These are phyloP conservation scores for Bufo gargarizans DNA, from an alignment of 2,113 vertebrate species.

Conservation along the genomic window DNA sequence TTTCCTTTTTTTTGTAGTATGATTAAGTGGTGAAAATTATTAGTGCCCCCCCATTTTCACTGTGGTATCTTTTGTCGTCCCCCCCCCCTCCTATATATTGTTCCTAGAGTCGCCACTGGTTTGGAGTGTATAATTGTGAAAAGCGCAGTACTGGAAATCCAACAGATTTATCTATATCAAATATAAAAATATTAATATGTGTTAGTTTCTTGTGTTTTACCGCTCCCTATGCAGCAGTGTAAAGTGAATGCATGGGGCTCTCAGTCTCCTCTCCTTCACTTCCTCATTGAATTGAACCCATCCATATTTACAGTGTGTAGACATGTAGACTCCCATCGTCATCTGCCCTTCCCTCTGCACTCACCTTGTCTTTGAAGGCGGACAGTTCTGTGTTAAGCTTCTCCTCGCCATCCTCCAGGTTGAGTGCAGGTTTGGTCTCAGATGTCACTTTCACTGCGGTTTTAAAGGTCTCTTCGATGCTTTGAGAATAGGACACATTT, in stretches of 20 bases:
- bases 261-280: neutral
- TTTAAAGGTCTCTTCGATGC: constrained; percentile 33
- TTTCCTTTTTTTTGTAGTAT: too few species aligned
- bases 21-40: too few species aligned
- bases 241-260: neutral
- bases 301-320: neutral
- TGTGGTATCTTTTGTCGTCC: too few species aligned
- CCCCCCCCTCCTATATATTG: too few species aligned
- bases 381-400: constrained; percentile 20
- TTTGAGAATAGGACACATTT: constrained; percentile 6
- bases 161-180: neutral
- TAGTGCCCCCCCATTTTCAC: too few species aligned
- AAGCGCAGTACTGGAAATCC: too few species aligned
- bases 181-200: neutral
- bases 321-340: neutral
- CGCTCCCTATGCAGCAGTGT: neutral
- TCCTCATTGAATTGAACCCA: neutral
- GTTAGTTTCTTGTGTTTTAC: too few species aligned
- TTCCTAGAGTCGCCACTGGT: too few species aligned
- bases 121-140: too few species aligned
- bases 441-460: constrained; percentile 14
- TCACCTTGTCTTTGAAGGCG: constrained; percentile 47
- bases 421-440: neutral
- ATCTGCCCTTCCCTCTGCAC: constrained; percentile 1
- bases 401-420: constrained; percentile 2